phyloP scores from a whole-genome alignment of 2,888 invertebrate species.

The Amphipyra berbera region DNA sequence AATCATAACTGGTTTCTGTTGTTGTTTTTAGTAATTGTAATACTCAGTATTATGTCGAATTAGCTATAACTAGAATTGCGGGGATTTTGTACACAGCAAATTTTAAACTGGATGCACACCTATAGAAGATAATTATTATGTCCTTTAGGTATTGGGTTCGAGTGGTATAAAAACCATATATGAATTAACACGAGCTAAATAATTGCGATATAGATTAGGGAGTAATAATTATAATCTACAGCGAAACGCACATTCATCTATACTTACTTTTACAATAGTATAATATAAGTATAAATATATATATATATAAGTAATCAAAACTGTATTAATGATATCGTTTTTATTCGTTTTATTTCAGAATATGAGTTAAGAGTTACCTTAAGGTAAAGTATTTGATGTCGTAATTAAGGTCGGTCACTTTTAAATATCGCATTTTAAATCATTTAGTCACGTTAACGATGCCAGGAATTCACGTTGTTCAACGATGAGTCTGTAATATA shows the following conservation, averaged over 20 bases:
- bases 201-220: not conserved
- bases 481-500: constrained; percentile 30
- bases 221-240: constrained; percentile 10
- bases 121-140: not conserved
- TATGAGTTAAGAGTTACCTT: constrained; percentile 16
- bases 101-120: not conserved
- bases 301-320: constrained; percentile 22
- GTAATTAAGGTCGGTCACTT: constrained; percentile 30
- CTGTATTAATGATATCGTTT: not conserved
- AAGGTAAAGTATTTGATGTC: constrained; percentile 27
- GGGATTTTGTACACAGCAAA: too few species aligned
- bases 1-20: not conserved
- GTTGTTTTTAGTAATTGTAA: not conserved
- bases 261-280: constrained; percentile 23
- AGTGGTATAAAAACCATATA: constrained; percentile 1
- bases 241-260: constrained; percentile 13
- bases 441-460: constrained; percentile 30
- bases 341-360: not conserved
- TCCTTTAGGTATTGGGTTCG: not conserved
- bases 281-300: too few species aligned
- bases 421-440: constrained; percentile 22
- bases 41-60: not conserved
- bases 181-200: not conserved
- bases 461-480: constrained; percentile 29
- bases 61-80: not conserved